Base-by-base conservation (phyloP, 2,888 invertebrate species). In the Chirona hameri region DNA sequence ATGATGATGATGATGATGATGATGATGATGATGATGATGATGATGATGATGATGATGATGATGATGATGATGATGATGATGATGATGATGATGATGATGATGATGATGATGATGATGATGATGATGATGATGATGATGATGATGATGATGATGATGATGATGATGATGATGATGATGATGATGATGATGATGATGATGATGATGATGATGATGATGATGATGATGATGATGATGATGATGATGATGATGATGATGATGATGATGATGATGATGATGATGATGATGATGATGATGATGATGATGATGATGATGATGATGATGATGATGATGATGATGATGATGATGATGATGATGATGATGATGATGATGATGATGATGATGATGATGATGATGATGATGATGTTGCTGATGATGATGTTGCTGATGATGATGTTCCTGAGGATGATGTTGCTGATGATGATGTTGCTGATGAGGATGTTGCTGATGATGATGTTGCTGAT, bases 1-100 rank as follows among this genome's bases (percentile, higher is more conserved):
- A 65, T 65, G 65, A 65, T 65, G 65, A 65, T 65, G 65, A 65
- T 65, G 65, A 65, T 65, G 65, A 65, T 65, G 65, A 65, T 65
- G 65, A 65, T 65, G 65, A 65, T 65, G 65, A 65, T 65, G 65
- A 65, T 65, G 65, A 65, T 65, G 65, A 65, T 65, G 65, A 65
- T 65, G 65, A 65, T 65, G 65, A 65, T 65, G 65, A 65, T 65
- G 65, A 65, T 65, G 65, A 65, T 65, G 65, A 65, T 65, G 65
- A 65, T 65, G 65, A 65, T 65, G 65, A 65, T n/a, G 65, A n/a
- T 65, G 65, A n/a, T 65, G n/a, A 65, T 65, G 65, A 65, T 65
- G 65, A 65, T 65, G 65, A 65, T 65, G 65, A 65, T 65, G 65
- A 65, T 65, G 65, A 65, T 65, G 65, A 65, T 65, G 65, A n/a